Percentiles rank a stretch among this genome's conserved stretches.
Conservation (phyloP, 2,888 invertebrate species). For the Pseudolycoriella hygida region DNA sequence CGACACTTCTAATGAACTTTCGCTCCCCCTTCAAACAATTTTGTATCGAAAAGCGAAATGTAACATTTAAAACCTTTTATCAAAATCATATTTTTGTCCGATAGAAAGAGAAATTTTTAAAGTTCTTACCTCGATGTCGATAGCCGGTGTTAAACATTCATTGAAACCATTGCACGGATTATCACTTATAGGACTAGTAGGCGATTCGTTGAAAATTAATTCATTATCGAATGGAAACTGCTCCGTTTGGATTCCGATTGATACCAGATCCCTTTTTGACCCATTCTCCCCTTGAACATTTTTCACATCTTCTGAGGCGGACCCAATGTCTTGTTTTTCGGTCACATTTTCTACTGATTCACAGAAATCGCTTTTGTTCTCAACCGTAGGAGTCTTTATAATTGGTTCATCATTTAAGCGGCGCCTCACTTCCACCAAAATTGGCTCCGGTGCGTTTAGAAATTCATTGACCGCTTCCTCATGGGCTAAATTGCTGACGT, state of each 20-base stretch:
- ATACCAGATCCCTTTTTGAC: not conserved
- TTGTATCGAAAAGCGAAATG: too few species aligned
- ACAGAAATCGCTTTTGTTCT: not conserved
- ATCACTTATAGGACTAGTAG: not conserved
- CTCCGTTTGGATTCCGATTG: constrained; percentile 5
- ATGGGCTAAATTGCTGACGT: constrained; percentile 39
- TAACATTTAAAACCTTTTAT: too few species aligned
- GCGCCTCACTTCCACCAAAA: constrained; percentile 39
- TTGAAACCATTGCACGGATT: not conserved
- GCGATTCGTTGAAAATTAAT: constrained; percentile 3
- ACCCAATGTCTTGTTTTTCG: not conserved
- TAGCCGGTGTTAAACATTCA: constrained; percentile 4
- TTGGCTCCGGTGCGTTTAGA: constrained; percentile 38
- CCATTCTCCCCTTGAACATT: not conserved
- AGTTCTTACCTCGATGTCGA: constrained; percentile 6
- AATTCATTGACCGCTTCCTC: constrained; percentile 41
- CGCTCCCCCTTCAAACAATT: too few species aligned
- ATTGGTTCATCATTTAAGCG: constrained; percentile 13
- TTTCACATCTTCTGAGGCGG: not conserved
- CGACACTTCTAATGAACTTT: too few species aligned
- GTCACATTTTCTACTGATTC: not conserved
- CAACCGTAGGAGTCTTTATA: not conserved
- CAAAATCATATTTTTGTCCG: too few species aligned
- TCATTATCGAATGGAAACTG: constrained; percentile 3
- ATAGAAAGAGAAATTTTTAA: too few species aligned